Percentiles rank a stretch among this genome's conserved stretches.
Conservation (phyloP, 2,113 vertebrate species). For the Raja brachyura region DNA sequence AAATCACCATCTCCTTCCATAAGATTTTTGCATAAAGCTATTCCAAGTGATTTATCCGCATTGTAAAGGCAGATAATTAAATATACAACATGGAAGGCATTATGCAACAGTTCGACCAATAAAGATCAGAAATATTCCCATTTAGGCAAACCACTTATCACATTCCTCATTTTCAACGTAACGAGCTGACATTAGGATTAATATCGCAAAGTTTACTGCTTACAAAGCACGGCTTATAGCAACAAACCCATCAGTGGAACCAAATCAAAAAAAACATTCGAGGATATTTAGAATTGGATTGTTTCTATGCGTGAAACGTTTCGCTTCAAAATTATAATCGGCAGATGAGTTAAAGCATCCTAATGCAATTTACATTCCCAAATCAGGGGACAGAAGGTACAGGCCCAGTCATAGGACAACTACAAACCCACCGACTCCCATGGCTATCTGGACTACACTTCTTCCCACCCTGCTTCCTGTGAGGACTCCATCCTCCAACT, state of each 20-base stretch:
- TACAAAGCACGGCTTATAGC: neutral
- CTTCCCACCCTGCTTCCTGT: no score
- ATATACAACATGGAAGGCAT: slow-evolving; percentile 22
- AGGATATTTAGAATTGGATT: neutral
- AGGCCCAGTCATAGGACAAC: no score
- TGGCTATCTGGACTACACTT: no score
- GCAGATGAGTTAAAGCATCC: neutral
- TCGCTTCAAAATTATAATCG: neutral
- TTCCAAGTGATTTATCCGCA: slow-evolving; percentile 16
- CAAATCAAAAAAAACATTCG: neutral
- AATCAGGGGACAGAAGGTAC: no score
- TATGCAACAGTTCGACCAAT: neutral
- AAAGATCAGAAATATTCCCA: slow-evolving; percentile 32
- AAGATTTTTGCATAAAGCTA: neutral
- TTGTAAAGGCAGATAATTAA: slow-evolving; percentile 26
- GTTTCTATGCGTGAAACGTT: neutral
- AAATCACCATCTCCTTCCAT: neutral
- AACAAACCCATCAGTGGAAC: neutral
- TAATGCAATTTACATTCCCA: no score
- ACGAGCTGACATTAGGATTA: slow-evolving; percentile 16
- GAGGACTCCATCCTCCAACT: no score
- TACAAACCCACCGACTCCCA: no score
- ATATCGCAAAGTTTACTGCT: slow-evolving; percentile 15
- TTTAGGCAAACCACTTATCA: slow-evolving; percentile 18
- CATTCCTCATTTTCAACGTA: neutral